A percentile compares a stretch with the other conserved stretches of the same genome.
phyloP scores from a whole-genome alignment of 2,797 vertebrate genomes.

The Pseudotriccus pelzelni region DNA sequence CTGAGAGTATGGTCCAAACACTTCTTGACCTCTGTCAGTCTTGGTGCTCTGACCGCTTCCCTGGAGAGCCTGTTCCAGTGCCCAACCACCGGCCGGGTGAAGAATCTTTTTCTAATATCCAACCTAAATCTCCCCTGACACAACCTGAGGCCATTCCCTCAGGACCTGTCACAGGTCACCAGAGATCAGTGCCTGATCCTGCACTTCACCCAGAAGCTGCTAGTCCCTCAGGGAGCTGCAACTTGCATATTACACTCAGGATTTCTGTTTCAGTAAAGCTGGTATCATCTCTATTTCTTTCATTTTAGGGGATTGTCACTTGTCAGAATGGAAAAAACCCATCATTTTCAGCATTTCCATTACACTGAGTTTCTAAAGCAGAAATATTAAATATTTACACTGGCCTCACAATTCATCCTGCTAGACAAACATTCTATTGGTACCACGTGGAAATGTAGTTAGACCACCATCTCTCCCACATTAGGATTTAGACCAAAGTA shows the following conservation, averaged over 20 bases:
- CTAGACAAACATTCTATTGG: neutral
- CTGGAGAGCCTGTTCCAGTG: neutral
- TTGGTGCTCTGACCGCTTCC: neutral
- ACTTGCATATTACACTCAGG: too few relatives aligned
- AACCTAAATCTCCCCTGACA: neutral
- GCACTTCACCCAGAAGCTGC: neutral
- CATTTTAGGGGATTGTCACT: neutral
- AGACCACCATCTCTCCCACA: neutral
- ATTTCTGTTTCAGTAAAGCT: neutral
- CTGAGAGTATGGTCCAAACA: fast-evolving
- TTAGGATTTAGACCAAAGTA: neutral
- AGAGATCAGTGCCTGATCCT: neutral
- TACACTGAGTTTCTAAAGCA: neutral
- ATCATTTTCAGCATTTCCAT: neutral
- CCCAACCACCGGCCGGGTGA: too few relatives aligned
- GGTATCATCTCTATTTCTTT: neutral
- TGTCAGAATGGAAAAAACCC: neutral
- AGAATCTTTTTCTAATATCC: neutral
- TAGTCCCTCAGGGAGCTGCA: neutral
- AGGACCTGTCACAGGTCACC: neutral
- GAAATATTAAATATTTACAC: neutral
- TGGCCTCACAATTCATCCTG: neutral
- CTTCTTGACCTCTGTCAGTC: neutral
- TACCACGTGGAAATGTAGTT: neutral
- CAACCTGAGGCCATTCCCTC: neutral